Evolutionary conservation across 2,113 vertebrate species (phyloP), one percentile per base, ranked within the genome.

Genomic region (Rissa tridactyla): DNA sequence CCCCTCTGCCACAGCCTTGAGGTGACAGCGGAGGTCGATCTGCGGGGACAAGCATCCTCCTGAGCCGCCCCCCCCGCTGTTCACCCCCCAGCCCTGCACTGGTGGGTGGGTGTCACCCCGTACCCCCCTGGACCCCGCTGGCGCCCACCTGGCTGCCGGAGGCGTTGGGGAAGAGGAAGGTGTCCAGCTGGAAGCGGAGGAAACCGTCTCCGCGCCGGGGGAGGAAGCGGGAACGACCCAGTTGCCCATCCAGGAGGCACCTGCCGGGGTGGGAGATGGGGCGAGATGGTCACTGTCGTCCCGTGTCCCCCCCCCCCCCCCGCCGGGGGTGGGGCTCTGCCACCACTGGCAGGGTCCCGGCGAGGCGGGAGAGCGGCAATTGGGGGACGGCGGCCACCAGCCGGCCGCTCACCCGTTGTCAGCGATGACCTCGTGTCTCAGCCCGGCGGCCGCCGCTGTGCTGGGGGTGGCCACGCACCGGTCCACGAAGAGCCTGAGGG

Each of bases 171-270:
- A 96, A 91, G 72, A 70, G 61, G 36, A 69, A 77, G 6, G 88
- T 68, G 40, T 95, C 94, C 77, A 94, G 77, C 38, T 94, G 94
- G 81, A 96, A 94, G 64, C 90, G 88, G 16, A 92, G 61, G 27
- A 34, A 73, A 4, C 13, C 1, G 4, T 85, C 40, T 6, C 70
- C 64, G 18, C 6, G 57, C 18, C 3, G 64, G 15, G 94, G 58
- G 3, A 93, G 87, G 30, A 94, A 95, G 27, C 15, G 86, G 34
- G 94, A 96, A 2, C 44, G 32, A 6, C 77, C 62, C 0, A 86
- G 47, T 58, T 34, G 71, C n/a, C 68, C 94, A 6, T 81, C 84
- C 55, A 69, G 47, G 16, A 87, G 60, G 51, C 91, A 93, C 70
- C 94, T 96, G 11, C 4, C 3, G 5, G 64, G 44, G 9, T 25